Conservation (phyloP, 2,113 vertebrate species). For the Cryptomyrus ogoouensis region DNA sequence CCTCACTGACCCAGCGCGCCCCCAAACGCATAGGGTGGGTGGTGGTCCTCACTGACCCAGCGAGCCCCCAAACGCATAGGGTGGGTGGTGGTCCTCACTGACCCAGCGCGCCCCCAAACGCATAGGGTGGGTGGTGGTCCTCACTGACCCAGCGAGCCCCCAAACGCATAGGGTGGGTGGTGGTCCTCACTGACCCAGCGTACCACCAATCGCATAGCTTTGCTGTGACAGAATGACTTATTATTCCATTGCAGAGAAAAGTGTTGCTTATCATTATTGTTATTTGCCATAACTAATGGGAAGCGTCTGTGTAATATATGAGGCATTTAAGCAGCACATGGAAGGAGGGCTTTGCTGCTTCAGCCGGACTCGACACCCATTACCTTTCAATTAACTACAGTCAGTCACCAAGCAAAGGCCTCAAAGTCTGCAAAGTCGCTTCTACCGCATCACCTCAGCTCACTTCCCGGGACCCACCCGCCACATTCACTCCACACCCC, state of each 20-base stretch:
- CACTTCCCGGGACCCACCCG: too few species aligned
- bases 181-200: too few species aligned
- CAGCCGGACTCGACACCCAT: not conserved
- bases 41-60: too few species aligned
- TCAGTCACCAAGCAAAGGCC: not conserved
- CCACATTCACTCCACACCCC: not conserved
- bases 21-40: too few species aligned
- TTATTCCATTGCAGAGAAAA: not conserved
- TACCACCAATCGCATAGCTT: not conserved
- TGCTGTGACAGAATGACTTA: not conserved
- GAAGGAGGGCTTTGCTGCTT: not conserved
- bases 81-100: not conserved
- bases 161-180: not conserved
- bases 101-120: too few species aligned
- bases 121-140: too few species aligned
- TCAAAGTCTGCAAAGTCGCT: not conserved
- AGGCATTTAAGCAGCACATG: not conserved
- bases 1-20: not conserved
- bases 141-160: too few species aligned
- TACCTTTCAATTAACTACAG: slow-evolving; percentile 3
- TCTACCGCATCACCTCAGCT: not conserved
- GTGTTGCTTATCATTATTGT: not conserved
- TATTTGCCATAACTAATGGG: not conserved
- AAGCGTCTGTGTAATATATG: not conserved
- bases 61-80: too few species aligned